A percentile compares a stretch with the other conserved stretches of the same genome.
phyloP scores from a whole-genome alignment of 2,113 vertebrate genomes.

The Callithrix jacchus region DNA sequence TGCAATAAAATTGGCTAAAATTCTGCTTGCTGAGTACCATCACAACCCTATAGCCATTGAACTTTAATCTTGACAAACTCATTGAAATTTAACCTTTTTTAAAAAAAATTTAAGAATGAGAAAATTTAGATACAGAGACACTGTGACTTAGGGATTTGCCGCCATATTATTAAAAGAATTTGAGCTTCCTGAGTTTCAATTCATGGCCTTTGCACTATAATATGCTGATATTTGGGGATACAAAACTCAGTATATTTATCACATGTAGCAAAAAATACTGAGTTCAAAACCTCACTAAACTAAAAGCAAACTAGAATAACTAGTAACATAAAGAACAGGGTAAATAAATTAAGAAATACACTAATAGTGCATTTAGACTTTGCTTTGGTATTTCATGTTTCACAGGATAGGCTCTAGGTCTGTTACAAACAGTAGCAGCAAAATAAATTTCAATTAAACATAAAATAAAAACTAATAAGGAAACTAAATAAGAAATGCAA shows the following conservation, averaged over 20 bases:
- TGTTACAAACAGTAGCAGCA: neutral
- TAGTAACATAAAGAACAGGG: neutral
- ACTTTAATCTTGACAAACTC: neutral
- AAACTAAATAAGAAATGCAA: neutral
- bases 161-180: neutral
- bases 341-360: neutral
- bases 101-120: neutral
- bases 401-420: neutral
- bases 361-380: neutral
- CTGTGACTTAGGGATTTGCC: neutral
- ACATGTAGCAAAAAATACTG: neutral
- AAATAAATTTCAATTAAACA: constrained; percentile 27
- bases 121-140: neutral
- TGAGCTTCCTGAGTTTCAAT: neutral
- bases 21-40: neutral
- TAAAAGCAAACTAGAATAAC: neutral
- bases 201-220: neutral
- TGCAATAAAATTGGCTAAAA: neutral
- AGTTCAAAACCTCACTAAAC: neutral
- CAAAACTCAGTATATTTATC: neutral
- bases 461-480: constrained; percentile 22
- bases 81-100: neutral
- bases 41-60: neutral
- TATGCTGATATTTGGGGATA: neutral
- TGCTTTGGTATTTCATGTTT: neutral